Base-by-base conservation (phyloP, 2,888 invertebrate genomes). In the Rhagonycha lutea region DNA sequence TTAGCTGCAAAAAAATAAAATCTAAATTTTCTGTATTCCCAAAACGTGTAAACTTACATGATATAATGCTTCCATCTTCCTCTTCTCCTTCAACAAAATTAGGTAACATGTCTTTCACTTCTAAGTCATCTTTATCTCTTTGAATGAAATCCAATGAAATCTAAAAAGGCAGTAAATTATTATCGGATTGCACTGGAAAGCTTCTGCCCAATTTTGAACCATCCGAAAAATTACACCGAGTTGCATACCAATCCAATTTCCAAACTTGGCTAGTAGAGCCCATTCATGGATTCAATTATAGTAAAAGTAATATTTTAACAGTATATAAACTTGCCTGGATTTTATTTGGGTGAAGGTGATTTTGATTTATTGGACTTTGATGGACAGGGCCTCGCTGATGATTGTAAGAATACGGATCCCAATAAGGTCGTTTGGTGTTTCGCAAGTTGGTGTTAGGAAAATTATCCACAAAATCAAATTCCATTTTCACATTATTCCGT, bases 31-130 rank as follows among this genome's bases (percentile, higher is more conserved):
- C 1, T 11, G 10, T 8, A 2, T n/a, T n/a, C 5, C n/a, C 47
- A 47, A 47, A 47, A n/a, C n/a, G 7, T n/a, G n/a, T 2, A 0
- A 18, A 82, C 82, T 80, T 79, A 83, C 83, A 79, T 70, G n/a
- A n/a, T 78, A 80, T 12, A 69, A 73, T 9, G 68, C 70, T 70
- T 24, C 62, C 73, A 47, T 61, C 69, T 24, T 83, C 80, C n/a
- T n/a, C n/a, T 81, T 82, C 82, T 28, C 83, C 85, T 61, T 87
- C 86, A 1, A 88, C n/a, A 84, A 83, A 86, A 68, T 86, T 84
- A 5, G 83, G 72, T 29, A 86, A 73, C 9, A 86, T 74, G 72
- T 87, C 87, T 26, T 80, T 81, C 0, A 86, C 82, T 63, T 83
- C 83, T 14, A 79, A 79, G 74, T 82, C 83, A 24, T 84, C 80